Percentiles rank a stretch among this genome's conserved stretches.
phyloP scores from a whole-genome alignment of 2,888 invertebrate species.

The Carcina quercana region DNA sequence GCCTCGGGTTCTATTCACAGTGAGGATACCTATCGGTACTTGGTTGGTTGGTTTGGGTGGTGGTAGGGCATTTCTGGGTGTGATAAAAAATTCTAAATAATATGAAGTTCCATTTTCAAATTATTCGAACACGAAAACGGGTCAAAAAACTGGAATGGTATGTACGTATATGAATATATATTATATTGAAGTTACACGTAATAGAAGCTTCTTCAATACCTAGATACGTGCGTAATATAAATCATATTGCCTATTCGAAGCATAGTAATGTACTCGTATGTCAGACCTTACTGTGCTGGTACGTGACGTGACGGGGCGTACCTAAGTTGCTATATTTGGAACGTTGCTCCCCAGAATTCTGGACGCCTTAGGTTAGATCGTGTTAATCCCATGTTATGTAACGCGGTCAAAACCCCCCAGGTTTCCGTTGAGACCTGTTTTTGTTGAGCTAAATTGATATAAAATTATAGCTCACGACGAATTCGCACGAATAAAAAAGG shows the following conservation, averaged over 20 bases:
- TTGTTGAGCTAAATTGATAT: conserved; percentile 6
- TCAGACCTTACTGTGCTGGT: background rate
- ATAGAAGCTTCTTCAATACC: background rate
- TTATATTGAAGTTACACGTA: no score
- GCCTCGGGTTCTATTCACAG: no score
- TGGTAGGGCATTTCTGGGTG: no score
- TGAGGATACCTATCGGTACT: no score
- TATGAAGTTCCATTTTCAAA: no score
- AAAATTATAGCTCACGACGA: conserved; percentile 8
- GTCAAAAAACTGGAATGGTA: no score
- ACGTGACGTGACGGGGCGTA: conserved; percentile 36
- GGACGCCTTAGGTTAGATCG: conserved; percentile 30
- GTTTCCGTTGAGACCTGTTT: conserved; percentile 5
- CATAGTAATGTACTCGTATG: no score
- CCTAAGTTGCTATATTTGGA: conserved; percentile 29
- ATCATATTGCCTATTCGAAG: conserved; percentile 11
- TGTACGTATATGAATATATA: no score
- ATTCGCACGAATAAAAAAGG: conserved; percentile 13
- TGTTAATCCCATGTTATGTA: conserved; percentile 29
- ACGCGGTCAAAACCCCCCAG: conserved; percentile 16
- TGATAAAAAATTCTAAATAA: no score
- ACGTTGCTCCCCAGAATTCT: conserved; percentile 19
- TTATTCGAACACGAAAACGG: no score
- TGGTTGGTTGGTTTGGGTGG: no score
- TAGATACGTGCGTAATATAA: background rate